A percentile compares a stretch with the other conserved stretches of the same genome.
Evolutionary conservation across 2,888 invertebrate genomes (phyloP).

Genomic region (Zonitis immaculata): DNA sequence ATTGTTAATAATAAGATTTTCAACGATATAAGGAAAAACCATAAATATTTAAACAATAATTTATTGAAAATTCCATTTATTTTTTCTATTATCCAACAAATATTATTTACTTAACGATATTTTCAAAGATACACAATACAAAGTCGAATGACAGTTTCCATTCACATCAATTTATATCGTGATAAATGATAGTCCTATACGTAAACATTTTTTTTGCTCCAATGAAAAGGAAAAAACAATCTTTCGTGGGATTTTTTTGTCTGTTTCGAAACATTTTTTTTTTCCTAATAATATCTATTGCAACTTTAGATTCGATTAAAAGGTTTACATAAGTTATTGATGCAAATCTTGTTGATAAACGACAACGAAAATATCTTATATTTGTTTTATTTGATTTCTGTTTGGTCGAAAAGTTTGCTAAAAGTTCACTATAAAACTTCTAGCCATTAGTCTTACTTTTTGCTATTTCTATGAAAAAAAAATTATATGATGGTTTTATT

Average conservation of each 20-base stretch:
- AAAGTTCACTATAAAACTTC: conserved; percentile 14
- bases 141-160: conserved; percentile 5
- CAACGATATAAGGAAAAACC: no score
- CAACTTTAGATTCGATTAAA: background rate
- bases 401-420: conserved; percentile 12
- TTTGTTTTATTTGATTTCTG: conserved; percentile 12
- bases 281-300: background rate
- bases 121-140: conserved; percentile 8
- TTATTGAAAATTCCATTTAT: background rate
- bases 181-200: conserved; percentile 12
- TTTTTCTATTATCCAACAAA: background rate
- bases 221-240: background rate
- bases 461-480: conserved; percentile 9
- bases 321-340: background rate
- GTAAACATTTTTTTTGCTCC: conserved; percentile 13
- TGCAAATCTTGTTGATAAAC: background rate
- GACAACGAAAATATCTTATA: conserved; percentile 1
- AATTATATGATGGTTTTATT: conserved; percentile 1
- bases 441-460: conserved; percentile 14
- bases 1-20: no score
- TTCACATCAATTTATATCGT: conserved; percentile 15
- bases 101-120: conserved; percentile 12
- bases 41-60: background rate
- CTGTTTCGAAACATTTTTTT: background rate
- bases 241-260: background rate